Conservation (phyloP, 2,888 invertebrate genomes). For the Elysia crispata region DNA sequence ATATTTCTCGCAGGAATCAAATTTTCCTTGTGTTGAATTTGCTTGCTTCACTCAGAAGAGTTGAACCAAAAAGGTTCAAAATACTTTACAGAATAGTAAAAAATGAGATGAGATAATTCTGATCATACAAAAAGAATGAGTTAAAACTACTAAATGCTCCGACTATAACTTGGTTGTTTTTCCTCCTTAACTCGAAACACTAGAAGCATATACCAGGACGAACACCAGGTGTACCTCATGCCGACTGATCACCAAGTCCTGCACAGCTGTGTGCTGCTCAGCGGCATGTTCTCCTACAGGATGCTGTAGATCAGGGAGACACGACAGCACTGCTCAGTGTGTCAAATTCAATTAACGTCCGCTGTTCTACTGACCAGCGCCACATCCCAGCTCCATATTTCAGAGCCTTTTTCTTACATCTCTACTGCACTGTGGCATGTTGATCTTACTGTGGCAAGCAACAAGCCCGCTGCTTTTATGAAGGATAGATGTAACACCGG, state of each 20-base stretch:
- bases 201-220: slow-evolving; percentile 74
- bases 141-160: neutral
- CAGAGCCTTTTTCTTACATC: no score
- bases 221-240: slow-evolving; percentile 69
- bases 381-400: neutral
- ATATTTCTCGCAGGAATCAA: no score
- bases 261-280: slow-evolving; percentile 65
- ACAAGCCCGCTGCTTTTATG: no score
- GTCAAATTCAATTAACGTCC: neutral
- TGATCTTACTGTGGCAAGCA: neutral
- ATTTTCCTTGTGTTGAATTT: no score
- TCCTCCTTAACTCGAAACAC: slow-evolving; percentile 15
- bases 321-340: slow-evolving; percentile 13
- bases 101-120: no score
- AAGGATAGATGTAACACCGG: no score
- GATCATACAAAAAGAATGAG: no score
- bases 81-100: no score
- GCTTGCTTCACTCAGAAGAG: no score
- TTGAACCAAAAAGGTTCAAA: no score
- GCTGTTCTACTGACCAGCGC: neutral
- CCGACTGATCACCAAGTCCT: slow-evolving; percentile 71
- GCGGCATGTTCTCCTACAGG: slow-evolving; percentile 66
- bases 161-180: neutral
- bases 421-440: neutral
- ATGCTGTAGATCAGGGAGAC: slow-evolving; percentile 43